Evolutionary conservation across 2,888 invertebrate species (phyloP), one percentile per base, ranked within the genome.

Genomic region (Oegoconia quadripuncta): DNA sequence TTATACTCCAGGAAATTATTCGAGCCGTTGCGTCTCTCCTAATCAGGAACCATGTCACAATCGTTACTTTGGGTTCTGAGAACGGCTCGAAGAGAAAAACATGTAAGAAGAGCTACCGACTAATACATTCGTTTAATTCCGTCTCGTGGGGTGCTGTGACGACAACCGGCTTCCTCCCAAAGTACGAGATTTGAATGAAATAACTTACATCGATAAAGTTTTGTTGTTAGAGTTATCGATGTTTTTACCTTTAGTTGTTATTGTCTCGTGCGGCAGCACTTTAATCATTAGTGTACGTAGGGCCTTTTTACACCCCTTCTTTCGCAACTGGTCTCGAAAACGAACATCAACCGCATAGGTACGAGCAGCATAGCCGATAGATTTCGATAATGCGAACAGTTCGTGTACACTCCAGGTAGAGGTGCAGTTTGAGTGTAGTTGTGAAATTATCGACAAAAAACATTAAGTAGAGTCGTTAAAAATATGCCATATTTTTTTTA

Each of bases 111-210:
- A 73, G 63, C 60, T 55, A 20, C 13, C 43, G 41, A 61, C 67
- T 73, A 72, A 74, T 74, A 73, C 75, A 71, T 70, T 73, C 62
- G 74, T 77, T 80, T 81, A 80, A 83, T 78, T 78, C 75, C 64
- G 80, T 80, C 81, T 78, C 70, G 78, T 74, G 64, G 62, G 58
- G 62, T 67, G 59, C 58, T 51, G 74, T 78, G 82, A 78, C 74
- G 78, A 66, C 48, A n/a, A n/a, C n/a, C 29, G 62, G 71, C 66
- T 81, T 84, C 84, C 84, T 83, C 68, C 57, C 58, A 27, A 46
- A 64, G 55, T 70, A 78, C 78, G 65, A 67, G 56, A 57, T 55
- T 67, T 64, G 83, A 83, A 81, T 83, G 74, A 32, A 23, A 22
- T 14, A 60, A 51, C 67, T 65, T 37, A 47, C 54, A 46, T 55